A percentile compares a stretch with the other conserved stretches of the same genome.
phyloP scores from a whole-genome alignment of 2,888 invertebrate species.

The Lasioglossum zephyrum region DNA sequence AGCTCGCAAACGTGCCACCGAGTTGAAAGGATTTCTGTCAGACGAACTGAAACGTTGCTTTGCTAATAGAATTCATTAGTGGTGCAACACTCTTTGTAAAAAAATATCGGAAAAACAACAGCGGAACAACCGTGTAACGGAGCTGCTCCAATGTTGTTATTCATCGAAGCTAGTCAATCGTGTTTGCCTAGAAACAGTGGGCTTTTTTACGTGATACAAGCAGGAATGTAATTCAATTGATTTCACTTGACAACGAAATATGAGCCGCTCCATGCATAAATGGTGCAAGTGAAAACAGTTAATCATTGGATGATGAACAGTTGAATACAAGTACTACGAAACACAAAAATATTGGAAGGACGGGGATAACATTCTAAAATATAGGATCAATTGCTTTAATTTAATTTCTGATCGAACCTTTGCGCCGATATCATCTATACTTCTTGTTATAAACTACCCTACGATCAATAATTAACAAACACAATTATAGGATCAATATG shows the following conservation, averaged over 20 bases:
- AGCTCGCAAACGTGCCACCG: neutral
- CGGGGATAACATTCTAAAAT: no score
- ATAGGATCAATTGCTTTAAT: no score
- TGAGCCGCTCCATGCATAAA: neutral
- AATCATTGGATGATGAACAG: no score
- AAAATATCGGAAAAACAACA: neutral
- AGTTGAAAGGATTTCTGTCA: neutral
- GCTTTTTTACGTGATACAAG: neutral
- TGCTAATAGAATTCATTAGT: neutral
- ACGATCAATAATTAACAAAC: no score
- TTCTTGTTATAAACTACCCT: no score
- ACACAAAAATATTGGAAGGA: no score
- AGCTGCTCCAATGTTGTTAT: neutral
- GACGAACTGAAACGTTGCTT: neutral
- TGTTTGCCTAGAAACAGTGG: neutral
- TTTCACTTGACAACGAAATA: neutral
- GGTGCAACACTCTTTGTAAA: neutral
- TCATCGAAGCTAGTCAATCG: neutral
- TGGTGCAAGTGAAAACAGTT: no score
- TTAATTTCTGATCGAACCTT: no score
- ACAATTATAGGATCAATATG: neutral
- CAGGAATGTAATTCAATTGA: neutral
- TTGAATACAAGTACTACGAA: no score
- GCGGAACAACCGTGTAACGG: neutral
- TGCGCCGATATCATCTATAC: no score